These are phyloP conservation scores for Sternarchorhynchus goeldii DNA, from an alignment of 2,797 vertebrate species.

Conservation along the genomic window DNA sequence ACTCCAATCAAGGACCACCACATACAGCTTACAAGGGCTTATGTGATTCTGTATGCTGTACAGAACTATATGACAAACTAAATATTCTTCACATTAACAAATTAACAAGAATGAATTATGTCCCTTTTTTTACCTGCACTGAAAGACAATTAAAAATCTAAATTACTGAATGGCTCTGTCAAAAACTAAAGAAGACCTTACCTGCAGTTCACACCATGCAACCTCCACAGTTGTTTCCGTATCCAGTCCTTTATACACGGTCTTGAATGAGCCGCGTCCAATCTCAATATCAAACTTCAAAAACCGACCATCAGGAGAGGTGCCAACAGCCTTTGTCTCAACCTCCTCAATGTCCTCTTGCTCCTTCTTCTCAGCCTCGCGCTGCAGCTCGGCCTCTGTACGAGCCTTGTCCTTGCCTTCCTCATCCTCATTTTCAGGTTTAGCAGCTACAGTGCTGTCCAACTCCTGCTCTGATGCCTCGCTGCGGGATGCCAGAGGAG, in stretches of 20 bases:
- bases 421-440: slow-evolving; percentile 63
- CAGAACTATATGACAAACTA: too few relatives aligned
- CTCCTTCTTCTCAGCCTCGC: slow-evolving; percentile 80
- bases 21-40: too few relatives aligned
- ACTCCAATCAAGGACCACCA: too few relatives aligned
- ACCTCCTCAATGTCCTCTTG: slow-evolving; percentile 91
- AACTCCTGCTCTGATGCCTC: slow-evolving; percentile 61
- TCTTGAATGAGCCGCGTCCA: slow-evolving; percentile 97
- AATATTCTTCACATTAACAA: too few relatives aligned
- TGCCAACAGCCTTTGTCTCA: slow-evolving; percentile 94
- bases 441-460: slow-evolving; percentile 54
- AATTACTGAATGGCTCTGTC: neutral
- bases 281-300: slow-evolving; percentile 98
- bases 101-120: too few relatives aligned
- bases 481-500: slow-evolving; percentile 55
- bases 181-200: slow-evolving; percentile 64
- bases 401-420: slow-evolving; percentile 71
- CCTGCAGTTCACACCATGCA: slow-evolving; percentile 98
- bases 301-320: slow-evolving; percentile 93
- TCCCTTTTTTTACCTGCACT: too few relatives aligned
- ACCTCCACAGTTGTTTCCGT: slow-evolving; percentile 98
- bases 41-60: too few relatives aligned
- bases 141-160: too few relatives aligned
- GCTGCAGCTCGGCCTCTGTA: slow-evolving; percentile 73
- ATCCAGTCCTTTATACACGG: slow-evolving; percentile 96